phyloP scores from a whole-genome alignment of 2,797 vertebrate species.

The Cryptoprocta ferox region DNA sequence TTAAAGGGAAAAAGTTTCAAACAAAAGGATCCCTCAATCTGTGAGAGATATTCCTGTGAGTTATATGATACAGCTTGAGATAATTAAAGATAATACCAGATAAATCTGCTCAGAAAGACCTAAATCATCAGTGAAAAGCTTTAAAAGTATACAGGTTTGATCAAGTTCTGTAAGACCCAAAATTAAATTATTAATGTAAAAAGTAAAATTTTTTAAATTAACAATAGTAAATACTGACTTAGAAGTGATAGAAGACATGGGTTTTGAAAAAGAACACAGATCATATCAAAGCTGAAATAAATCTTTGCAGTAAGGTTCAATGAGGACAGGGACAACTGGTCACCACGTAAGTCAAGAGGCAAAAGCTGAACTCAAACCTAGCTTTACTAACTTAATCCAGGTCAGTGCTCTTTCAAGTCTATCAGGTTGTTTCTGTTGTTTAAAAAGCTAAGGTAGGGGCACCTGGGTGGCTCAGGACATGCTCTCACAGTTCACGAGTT shows the following conservation, averaged over 20 bases:
- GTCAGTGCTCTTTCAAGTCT: neutral
- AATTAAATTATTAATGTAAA: neutral
- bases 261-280: constrained; percentile 18
- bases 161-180: neutral
- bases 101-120: constrained; percentile 25
- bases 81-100: constrained; percentile 31
- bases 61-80: neutral
- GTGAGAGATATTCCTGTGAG: neutral
- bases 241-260: neutral
- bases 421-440: neutral
- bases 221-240: neutral
- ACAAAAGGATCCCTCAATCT: neutral
- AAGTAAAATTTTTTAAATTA: neutral
- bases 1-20: neutral
- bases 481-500: no score
- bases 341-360: constrained; percentile 6
- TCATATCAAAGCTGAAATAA: neutral
- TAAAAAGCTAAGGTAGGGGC: neutral
- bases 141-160: neutral
- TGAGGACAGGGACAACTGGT: neutral
- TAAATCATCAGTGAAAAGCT: constrained; percentile 23
- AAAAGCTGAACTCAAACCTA: neutral
- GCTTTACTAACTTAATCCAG: neutral
- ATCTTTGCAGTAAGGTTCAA: neutral
- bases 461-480: no score